A percentile compares a stretch with the other conserved stretches of the same genome.
These are phyloP conservation scores for Myotis brandtii DNA, from an alignment of 2,113 vertebrate genomes.

Conservation along the genomic window DNA sequence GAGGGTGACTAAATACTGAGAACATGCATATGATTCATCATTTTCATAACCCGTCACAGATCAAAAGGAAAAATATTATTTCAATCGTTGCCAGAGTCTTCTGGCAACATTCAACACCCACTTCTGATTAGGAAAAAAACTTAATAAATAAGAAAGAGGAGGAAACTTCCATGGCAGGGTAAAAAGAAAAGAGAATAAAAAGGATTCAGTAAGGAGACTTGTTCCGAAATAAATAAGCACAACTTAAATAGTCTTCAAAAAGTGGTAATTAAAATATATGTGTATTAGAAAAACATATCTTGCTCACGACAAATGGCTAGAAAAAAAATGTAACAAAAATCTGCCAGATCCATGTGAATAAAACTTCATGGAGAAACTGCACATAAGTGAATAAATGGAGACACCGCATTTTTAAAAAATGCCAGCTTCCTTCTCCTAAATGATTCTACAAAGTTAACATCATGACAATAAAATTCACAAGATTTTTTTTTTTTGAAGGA, in stretches of 20 bases:
- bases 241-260: neutral
- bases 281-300: neutral
- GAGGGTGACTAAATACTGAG: neutral
- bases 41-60: neutral
- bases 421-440: neutral
- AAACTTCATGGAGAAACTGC: neutral
- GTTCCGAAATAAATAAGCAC: neutral
- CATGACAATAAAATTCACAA: slow-evolving; percentile 25
- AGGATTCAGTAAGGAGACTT: neutral
- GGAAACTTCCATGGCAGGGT: neutral
- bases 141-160: neutral
- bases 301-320: neutral
- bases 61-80: slow-evolving; percentile 34
- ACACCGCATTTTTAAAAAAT: neutral
- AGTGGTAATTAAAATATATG: neutral
- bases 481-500: neutral
- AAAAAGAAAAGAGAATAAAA: neutral
- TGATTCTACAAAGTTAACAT: neutral
- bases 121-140: neutral
- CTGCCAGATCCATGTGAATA: neutral
- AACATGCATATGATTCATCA: neutral
- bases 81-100: neutral
- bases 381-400: neutral
- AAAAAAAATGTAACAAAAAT: neutral
- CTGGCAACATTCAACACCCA: neutral